Base-by-base conservation (phyloP, 2,113 vertebrate species). In the Drymodes brunneopygia region DNA sequence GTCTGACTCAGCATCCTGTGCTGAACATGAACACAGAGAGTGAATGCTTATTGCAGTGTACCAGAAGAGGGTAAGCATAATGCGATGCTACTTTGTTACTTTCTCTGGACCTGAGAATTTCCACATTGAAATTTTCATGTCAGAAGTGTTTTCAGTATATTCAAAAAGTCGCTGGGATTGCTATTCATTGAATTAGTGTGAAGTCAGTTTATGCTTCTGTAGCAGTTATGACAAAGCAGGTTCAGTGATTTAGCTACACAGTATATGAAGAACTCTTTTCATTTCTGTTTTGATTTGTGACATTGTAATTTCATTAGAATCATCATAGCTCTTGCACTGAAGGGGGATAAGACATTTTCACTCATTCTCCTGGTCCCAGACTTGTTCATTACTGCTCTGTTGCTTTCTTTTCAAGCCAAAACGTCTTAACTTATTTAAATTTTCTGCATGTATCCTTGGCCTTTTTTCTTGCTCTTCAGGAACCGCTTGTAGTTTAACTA, bases 311-410 rank as follows among this genome's bases (percentile, higher is more conserved):
- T 78, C 4, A 5, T 50, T 71, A 57, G 56, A 78, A 61, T 78
- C 4, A 1, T 84, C 10, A 4, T 28, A 47, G 24, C 15, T 86
- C 11, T 53, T 53, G 8, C 1, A 0, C 21, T 72, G 54, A 35
- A 80, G 73, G 36, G 19, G 24, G 21, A 69, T 10, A 51, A 60
- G 53, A 22, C 7, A 2, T 61, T 89, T 86, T 73, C 25, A 67
- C 22, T 18, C 10, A 19, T 71, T 81, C 20, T 73, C 3, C 38
- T 88, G 29, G 29, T 42, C 5, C 20, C 6, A n/a, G 24, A 72
- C 61, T 73, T 54, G 15, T 28, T 69, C 14, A 29, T 64, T 25
- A 10, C 15, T 72, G 29, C 31, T 60, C 12, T 51, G 9, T 67
- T 92, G 24, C 53, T 28, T 81, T 33, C 58, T 80, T 77, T 75